phyloP scores from a whole-genome alignment of 1,140 invertebrate species.

The Hycleus cichorii region DNA sequence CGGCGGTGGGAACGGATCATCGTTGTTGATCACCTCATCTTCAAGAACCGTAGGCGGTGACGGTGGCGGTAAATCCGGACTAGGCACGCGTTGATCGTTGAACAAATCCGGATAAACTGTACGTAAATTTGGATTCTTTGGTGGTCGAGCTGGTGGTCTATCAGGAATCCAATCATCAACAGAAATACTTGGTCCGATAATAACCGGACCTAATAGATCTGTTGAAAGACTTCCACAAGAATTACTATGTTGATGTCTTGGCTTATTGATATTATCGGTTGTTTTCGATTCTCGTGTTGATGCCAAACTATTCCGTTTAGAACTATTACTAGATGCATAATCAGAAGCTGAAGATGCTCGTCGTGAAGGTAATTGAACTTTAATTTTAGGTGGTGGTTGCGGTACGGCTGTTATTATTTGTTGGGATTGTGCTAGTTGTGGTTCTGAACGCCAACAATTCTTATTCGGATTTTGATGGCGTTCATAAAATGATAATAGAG shows the following conservation, averaged over 20 bases:
- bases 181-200: constrained; percentile 56
- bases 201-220: constrained; percentile 53
- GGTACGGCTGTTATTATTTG: constrained; percentile 27
- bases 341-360: constrained; percentile 63
- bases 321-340: constrained; percentile 49
- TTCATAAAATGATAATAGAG: constrained; percentile 77
- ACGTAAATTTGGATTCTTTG: constrained; percentile 67
- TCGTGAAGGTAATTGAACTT: constrained; percentile 47
- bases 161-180: constrained; percentile 67
- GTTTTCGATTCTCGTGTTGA: constrained; percentile 31
- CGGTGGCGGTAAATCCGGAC: constrained; percentile 65
- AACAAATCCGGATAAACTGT: constrained; percentile 43
- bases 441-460: constrained; percentile 55
- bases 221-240: constrained; percentile 55
- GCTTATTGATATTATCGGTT: constrained; percentile 30
- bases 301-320: constrained; percentile 37
- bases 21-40: constrained; percentile 54
- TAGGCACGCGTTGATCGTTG: constrained; percentile 50
- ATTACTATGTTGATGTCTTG: constrained; percentile 51
- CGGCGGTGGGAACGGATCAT: constrained; percentile 67
- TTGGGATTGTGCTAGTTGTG: constrained; percentile 45
- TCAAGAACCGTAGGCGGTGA: constrained; percentile 55
- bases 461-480: constrained; percentile 48
- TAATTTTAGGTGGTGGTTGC: constrained; percentile 50
- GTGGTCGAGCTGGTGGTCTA: constrained; percentile 55